Evolutionary conservation across 2,888 invertebrate genomes (phyloP).

Genomic region (Toxonevra muliebris): DNA sequence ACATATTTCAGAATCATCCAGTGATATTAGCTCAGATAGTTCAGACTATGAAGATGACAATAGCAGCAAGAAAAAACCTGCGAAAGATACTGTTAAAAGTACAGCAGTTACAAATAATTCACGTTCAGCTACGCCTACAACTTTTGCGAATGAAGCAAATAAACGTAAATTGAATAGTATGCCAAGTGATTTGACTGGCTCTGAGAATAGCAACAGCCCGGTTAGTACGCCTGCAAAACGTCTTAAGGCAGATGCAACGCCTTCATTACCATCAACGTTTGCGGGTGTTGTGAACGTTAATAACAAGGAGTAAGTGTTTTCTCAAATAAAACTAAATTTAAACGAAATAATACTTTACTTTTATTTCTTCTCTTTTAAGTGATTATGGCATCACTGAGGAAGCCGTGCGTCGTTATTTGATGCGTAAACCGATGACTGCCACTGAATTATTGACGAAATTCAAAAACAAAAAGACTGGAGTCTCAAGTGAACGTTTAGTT

Average conservation of each 20-base stretch:
- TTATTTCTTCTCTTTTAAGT: slow-evolving; percentile 65
- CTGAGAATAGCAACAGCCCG: slow-evolving; percentile 64
- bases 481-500: slow-evolving; percentile 89
- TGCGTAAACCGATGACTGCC: slow-evolving; percentile 97
- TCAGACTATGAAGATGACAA: slow-evolving; percentile 76
- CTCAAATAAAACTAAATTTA: not conserved
- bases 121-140: slow-evolving; percentile 66
- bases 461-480: slow-evolving; percentile 91
- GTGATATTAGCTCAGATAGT: slow-evolving; percentile 77
- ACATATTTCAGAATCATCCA: slow-evolving; percentile 70
- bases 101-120: slow-evolving; percentile 55
- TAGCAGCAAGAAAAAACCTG: slow-evolving; percentile 65
- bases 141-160: slow-evolving; percentile 47
- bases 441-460: slow-evolving; percentile 95
- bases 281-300: slow-evolving; percentile 58
- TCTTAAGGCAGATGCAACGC: slow-evolving; percentile 56
- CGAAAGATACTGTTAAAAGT: slow-evolving; percentile 56
- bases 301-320: slow-evolving; percentile 59
- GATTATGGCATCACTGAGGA: slow-evolving; percentile 94
- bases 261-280: slow-evolving; percentile 62
- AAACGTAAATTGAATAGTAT: slow-evolving; percentile 62
- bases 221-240: slow-evolving; percentile 63
- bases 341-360: not conserved
- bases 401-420: slow-evolving; percentile 91
- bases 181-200: slow-evolving; percentile 62